Base-by-base conservation (phyloP, 2,888 invertebrate species). In the Spialia ferax region DNA sequence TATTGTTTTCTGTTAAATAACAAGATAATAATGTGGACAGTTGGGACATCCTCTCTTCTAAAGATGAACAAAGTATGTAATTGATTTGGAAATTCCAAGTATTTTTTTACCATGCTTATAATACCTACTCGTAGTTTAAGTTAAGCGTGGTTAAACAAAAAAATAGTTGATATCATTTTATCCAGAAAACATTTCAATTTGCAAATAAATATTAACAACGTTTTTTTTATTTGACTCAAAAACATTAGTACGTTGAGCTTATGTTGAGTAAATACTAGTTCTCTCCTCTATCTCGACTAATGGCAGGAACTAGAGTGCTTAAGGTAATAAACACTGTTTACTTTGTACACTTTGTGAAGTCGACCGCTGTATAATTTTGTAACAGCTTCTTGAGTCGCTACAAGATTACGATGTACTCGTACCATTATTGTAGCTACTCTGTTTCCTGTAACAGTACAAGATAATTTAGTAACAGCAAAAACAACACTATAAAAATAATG, bases 341-440 rank as follows among this genome's bases (percentile, higher is more conserved):
- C 48, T 20, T 48, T 52, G 52, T 52, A 23, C 23, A 26, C 52
- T 22, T 52, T 52, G 50, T 22, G 23, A 4, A 52, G 23, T 52
- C 23, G n/a, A 77, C 79, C 77, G 80, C 78, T 76, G 77, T 81
- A 79, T 82, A 83, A 84, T 86, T 81, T 81, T 77, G 81, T 80
- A 76, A 76, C 66, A 67, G 68, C 69, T 69, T 75, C 72, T 74
- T 71, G 45, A 45, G 71, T 78, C 23, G 52, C 23, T 52, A 23
- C 23, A n/a, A 13, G 13, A 52, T 52, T 52, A 52, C 23, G 22
- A 52, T 23, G 23, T 52, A 45, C n/a, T n/a, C 3, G 3, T 48
- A 48, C 52, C 13, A 10, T 45, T 45, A 45, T 45, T 45, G 45
- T 18, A n/a, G n/a, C n/a, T n/a, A 42, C 42, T 20, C 45, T 45